These are phyloP conservation scores for Nomada flava DNA, from an alignment of 2,888 invertebrate genomes.

Conservation along the genomic window DNA sequence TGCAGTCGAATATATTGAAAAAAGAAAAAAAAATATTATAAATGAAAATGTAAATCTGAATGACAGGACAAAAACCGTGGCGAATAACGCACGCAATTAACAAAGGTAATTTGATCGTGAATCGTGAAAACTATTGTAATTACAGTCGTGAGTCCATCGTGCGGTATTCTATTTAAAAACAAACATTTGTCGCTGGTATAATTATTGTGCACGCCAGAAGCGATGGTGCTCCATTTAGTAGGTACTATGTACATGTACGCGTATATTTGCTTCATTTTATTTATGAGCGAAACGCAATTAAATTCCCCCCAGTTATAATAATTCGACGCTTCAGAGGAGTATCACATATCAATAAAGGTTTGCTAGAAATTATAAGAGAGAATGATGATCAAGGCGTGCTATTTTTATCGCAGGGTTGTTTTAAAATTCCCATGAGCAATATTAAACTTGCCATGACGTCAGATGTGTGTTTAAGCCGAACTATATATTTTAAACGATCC, in stretches of 20 bases:
- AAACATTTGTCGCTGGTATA: not conserved
- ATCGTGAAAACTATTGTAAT: conserved; percentile 8
- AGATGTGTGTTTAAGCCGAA: not conserved
- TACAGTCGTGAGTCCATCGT: conserved; percentile 7
- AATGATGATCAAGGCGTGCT: too few relatives aligned
- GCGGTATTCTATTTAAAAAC: conserved; percentile 12
- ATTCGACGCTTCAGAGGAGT: not conserved
- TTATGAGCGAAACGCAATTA: not conserved
- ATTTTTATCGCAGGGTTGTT: too few relatives aligned
- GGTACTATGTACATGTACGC: too few relatives aligned
- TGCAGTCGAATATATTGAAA: too few relatives aligned
- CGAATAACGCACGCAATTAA: conserved; percentile 38
- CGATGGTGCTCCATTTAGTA: not conserved
- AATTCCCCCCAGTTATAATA: not conserved
- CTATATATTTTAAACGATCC: not conserved
- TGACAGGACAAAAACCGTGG: conserved; percentile 21
- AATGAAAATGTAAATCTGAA: conserved; percentile 22
- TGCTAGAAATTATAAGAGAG: too few relatives aligned
- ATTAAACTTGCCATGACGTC: too few relatives aligned
- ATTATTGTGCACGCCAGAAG: too few relatives aligned
- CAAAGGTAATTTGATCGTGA: conserved; percentile 17
- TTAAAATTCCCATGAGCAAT: too few relatives aligned
- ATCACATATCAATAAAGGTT: too few relatives aligned
- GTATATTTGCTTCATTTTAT: not conserved
- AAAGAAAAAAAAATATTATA: not conserved